Percentiles rank a stretch among this genome's conserved stretches.
phyloP scores from a whole-genome alignment of 2,113 vertebrate species.

The Phyllostomus hastatus region DNA sequence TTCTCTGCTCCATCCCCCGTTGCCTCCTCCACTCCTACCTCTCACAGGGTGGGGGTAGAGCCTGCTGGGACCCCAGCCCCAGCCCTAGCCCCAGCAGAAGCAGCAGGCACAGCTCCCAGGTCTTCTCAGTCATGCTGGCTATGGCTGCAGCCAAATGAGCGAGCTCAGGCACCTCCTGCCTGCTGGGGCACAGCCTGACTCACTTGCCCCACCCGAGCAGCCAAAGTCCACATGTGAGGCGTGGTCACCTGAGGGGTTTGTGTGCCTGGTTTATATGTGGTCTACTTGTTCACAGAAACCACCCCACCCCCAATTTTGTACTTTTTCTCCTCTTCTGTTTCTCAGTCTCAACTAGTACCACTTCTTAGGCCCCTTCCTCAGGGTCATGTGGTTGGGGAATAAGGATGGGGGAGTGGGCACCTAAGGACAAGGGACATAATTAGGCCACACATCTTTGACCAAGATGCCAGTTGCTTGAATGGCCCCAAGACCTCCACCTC shows the following conservation, averaged over 20 bases:
- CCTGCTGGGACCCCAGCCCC: constrained; percentile 3
- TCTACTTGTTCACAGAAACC: background rate
- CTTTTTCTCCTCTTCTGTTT: background rate
- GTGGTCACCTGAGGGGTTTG: background rate
- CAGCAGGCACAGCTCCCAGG: background rate
- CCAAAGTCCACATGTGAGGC: constrained; percentile 46
- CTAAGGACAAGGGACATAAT: background rate
- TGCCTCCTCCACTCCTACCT: background rate
- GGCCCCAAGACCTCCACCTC: background rate
- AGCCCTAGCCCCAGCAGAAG: constrained; percentile 53
- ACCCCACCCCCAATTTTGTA: no score
- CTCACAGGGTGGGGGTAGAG: constrained; percentile 51
- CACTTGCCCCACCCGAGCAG: background rate
- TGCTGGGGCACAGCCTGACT: background rate
- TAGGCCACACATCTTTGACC: background rate
- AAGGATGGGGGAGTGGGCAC: accelerated
- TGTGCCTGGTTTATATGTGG: accelerated
- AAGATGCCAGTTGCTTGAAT: background rate
- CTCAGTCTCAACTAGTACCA: background rate
- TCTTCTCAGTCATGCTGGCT: background rate
- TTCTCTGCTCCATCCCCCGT: background rate
- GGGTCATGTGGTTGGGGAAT: background rate
- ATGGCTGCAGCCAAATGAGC: background rate
- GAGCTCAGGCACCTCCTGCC: background rate
- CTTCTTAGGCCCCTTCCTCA: background rate